Conservation (phyloP, 1,140 invertebrate genomes). For the Tetramorium simillimum region DNA sequence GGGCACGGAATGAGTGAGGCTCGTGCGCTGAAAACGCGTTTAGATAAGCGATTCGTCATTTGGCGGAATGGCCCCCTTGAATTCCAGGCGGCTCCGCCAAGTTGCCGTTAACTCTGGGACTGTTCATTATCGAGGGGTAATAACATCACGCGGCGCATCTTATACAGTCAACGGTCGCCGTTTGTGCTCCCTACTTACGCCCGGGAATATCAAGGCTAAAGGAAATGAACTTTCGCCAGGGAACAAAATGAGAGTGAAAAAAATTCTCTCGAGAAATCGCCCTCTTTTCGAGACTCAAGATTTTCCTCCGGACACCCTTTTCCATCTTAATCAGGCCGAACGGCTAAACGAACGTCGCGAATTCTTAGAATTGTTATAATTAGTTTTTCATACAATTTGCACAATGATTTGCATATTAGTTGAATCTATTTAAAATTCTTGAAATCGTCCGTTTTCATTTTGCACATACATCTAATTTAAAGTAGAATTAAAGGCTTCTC, state of each 20-base stretch:
- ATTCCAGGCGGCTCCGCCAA: constrained; percentile 18
- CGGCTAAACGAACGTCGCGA: neutral
- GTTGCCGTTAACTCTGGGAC: constrained; percentile 28
- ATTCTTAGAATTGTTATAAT: neutral
- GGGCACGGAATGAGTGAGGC: neutral
- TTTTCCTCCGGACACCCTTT: constrained; percentile 26
- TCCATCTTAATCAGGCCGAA: constrained; percentile 22
- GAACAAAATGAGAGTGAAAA: constrained; percentile 53
- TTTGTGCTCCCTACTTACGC: constrained; percentile 12
- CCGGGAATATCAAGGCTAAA: constrained; percentile 60
- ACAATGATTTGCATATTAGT: neutral
- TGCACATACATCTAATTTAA: neutral
- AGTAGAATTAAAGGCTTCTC: neutral
- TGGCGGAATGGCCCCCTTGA: constrained; percentile 32
- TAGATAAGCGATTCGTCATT: constrained; percentile 57
- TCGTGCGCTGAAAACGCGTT: constrained; percentile 1
- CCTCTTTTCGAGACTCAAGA: constrained; percentile 48
- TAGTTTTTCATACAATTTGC: neutral
- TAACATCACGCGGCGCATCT: constrained; percentile 57
- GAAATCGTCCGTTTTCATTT: neutral
- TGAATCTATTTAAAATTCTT: neutral
- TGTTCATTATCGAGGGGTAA: constrained; percentile 69
- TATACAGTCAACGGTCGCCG: constrained; percentile 43
- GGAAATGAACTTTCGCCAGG: constrained; percentile 69
- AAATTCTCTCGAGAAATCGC: constrained; percentile 48